A percentile compares a stretch with the other conserved stretches of the same genome.
These are phyloP conservation scores for Epinotia demarniana DNA, from an alignment of 2,888 invertebrate species.

Conservation along the genomic window DNA sequence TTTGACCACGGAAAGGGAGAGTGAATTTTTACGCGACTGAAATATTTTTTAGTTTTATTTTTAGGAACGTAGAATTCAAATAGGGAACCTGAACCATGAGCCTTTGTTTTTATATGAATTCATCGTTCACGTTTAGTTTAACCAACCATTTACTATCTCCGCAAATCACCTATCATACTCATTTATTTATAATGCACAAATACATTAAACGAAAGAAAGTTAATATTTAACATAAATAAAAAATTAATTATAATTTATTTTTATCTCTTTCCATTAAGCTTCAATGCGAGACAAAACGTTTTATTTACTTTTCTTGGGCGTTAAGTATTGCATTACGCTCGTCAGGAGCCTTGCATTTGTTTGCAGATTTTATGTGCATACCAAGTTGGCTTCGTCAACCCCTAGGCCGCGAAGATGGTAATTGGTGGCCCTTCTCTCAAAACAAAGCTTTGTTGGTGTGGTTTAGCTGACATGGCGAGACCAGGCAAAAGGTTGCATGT, in stretches of 20 bases:
- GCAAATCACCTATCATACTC: no score
- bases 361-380: constrained; percentile 23
- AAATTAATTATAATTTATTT: not conserved
- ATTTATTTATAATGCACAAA: no score
- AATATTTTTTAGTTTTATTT: constrained; percentile 19
- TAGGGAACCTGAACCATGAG: not conserved
- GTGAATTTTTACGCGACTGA: constrained; percentile 33
- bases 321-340: not conserved
- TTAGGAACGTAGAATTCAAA: constrained; percentile 21
- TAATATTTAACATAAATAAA: no score
- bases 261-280: not conserved
- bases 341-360: not conserved
- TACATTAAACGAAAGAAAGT: no score
- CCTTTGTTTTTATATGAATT: not conserved
- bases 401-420: not conserved
- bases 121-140: not conserved
- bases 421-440: not conserved
- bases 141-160: no score
- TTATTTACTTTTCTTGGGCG: not conserved
- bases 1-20: constrained; percentile 35
- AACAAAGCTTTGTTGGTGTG: not conserved
- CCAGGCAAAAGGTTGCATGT: not conserved
- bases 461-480: not conserved
- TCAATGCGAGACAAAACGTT: not conserved
- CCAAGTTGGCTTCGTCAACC: not conserved